These are phyloP conservation scores for Styela clava DNA, from an alignment of 23 tunicate species.

Conservation along the genomic window DNA sequence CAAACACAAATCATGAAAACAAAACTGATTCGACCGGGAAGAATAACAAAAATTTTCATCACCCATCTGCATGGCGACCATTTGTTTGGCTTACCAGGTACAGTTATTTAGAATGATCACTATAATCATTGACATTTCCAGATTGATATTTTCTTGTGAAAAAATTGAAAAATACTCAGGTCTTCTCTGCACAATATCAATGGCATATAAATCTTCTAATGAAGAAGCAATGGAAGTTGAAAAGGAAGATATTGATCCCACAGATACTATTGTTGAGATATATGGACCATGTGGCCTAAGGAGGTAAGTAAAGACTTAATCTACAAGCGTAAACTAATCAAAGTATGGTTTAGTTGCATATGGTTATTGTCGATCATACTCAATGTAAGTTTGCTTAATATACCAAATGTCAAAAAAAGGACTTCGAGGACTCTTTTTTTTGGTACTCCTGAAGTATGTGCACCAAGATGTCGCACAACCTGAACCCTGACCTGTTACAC, in stretches of 20 bases:
- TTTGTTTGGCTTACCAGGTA: slow-evolving; percentile 91
- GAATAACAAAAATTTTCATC: slow-evolving; percentile 78
- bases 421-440: too few species aligned
- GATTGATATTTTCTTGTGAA: neutral
- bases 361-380: too few species aligned
- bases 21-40: slow-evolving; percentile 64
- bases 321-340: neutral
- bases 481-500: too few species aligned
- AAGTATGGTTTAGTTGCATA: neutral
- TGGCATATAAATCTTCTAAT: slow-evolving; percentile 58
- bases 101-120: neutral
- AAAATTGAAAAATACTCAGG: slow-evolving; percentile 29
- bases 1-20: slow-evolving; percentile 92
- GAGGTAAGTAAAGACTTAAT: slow-evolving; percentile 10
- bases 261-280: slow-evolving; percentile 62
- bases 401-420: too few species aligned
- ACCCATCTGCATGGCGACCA: slow-evolving; percentile 98
- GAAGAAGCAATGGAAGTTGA: slow-evolving; percentile 25
- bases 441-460: too few species aligned
- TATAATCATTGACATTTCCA: neutral
- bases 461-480: too few species aligned
- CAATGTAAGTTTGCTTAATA: too few species aligned
- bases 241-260: slow-evolving; percentile 12
- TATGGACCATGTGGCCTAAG: slow-evolving; percentile 85
- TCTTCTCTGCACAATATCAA: slow-evolving; percentile 85